Base-by-base conservation (phyloP, 2,888 invertebrate genomes). In the Lathronympha strigana region DNA sequence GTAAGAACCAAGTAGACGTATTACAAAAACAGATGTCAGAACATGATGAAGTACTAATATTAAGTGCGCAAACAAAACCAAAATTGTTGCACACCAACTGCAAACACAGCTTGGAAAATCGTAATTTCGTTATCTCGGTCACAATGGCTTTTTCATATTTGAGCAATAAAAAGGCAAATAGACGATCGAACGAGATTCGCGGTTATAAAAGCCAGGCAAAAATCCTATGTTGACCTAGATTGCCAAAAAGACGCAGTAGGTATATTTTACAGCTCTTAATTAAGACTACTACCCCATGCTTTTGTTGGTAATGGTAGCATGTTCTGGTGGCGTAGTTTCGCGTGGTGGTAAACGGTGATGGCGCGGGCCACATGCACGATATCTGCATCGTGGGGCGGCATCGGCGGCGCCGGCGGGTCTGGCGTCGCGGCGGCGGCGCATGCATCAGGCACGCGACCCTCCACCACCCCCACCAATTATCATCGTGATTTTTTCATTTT, bases 361-460 rank as follows among this genome's bases (percentile, higher is more conserved):
- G 78, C 79, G 80, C 75, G 79, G 76, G 79, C 77, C 75, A 78
- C 82, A 75, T 88, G 88, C 90, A 89, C 88, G 90, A 86, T 89
- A 89, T 90, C 91, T 90, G 90, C 91, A 91, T 86, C 85, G 86
- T 83, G 81, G 81, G 82, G 83, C 82, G 89, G 82, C 87, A 82
- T 76, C 81, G 79, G 66, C 28, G 90, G 89, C 90, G 90, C 88
- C 90, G 90, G 78, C 90, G 86, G 85, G 90, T 88, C 90, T 88
- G 88, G 83, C 86, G 87, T 79, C 88, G 85, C 82, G 87, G 85
- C 86, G 87, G 89, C 67, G 90, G 87, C 88, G 89, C 88, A 89
- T 89, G 89, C 86, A 90, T 90, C 89, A 90, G 82, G 81, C 90
- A 90, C 88, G 91, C 91, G 83, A 90, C 82, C 79, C 74, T 69